phyloP scores from a whole-genome alignment of 1,140 invertebrate genomes.

The Drosophila sp. region DNA sequence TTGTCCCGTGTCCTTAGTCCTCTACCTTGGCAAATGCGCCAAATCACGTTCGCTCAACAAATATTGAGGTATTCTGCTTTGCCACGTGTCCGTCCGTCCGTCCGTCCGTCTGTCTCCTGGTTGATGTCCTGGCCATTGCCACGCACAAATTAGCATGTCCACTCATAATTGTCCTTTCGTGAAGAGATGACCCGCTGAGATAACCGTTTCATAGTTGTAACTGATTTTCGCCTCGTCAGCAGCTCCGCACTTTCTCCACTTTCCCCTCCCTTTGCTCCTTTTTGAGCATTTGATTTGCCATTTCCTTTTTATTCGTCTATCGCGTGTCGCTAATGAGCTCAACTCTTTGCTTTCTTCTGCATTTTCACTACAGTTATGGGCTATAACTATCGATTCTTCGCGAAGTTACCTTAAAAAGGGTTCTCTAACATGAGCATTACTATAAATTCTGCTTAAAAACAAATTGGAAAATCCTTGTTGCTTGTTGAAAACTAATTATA shows the following conservation, averaged over 20 bases:
- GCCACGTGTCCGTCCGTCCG: conserved; percentile 40
- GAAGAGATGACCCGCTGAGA: conserved; percentile 82
- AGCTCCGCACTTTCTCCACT: conserved; percentile 1
- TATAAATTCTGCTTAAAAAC: background rate
- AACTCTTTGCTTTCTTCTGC: conserved; percentile 16
- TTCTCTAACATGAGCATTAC: background rate
- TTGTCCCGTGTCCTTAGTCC: conserved; percentile 5
- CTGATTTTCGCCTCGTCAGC: conserved; percentile 68
- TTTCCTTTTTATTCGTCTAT: conserved; percentile 69
- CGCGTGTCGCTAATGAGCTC: conserved; percentile 71
- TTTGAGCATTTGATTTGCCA: conserved; percentile 68
- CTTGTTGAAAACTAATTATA: too few relatives aligned
- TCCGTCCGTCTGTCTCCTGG: background rate
- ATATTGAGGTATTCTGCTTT: conserved; percentile 84
- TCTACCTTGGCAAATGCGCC: conserved; percentile 63
- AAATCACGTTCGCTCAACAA: conserved; percentile 83
- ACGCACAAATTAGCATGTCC: conserved; percentile 84
- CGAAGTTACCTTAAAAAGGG: background rate
- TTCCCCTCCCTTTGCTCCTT: conserved; percentile 1
- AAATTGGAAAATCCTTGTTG: too few relatives aligned
- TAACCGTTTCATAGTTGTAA: conserved; percentile 81
- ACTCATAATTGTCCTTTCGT: conserved; percentile 81
- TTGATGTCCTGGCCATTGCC: conserved; percentile 2
- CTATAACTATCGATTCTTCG: conserved; percentile 27
- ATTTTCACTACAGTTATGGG: background rate